Percentiles rank a stretch among this genome's conserved stretches.
Conservation (phyloP, 1,140 invertebrate species). For the Aleiodes sp. region DNA sequence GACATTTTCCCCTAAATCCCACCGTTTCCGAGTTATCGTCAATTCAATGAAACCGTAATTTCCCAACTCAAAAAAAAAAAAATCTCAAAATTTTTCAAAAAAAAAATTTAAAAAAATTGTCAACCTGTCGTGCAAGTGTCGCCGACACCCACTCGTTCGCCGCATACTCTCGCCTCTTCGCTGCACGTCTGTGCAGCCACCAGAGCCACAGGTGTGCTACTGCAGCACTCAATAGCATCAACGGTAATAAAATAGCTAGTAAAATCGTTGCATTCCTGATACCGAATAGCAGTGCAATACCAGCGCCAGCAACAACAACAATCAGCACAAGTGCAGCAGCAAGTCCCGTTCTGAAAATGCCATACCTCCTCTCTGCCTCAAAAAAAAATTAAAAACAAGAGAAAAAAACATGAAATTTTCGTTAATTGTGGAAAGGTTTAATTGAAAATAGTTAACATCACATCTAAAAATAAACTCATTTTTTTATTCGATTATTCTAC, state of each 20-base stretch:
- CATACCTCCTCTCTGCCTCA: conserved; percentile 14
- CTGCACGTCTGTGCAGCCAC: conserved; percentile 13
- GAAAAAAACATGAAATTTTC: too few relatives aligned
- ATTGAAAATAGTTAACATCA: background rate
- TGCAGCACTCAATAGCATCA: conserved; percentile 19
- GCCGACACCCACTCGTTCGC: conserved; percentile 22
- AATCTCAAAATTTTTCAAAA: too few relatives aligned
- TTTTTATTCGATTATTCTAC: background rate
- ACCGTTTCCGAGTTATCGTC: too few relatives aligned
- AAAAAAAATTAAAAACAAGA: background rate
- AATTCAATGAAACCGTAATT: too few relatives aligned
- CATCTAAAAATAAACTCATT: background rate
- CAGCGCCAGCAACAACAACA: background rate
- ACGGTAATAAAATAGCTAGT: conserved; percentile 7
- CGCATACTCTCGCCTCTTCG: conserved; percentile 12
- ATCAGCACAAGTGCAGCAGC: conserved; percentile 17
- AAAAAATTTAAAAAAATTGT: background rate
- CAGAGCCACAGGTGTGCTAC: conserved; percentile 26
- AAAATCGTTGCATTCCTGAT: conserved; percentile 18
- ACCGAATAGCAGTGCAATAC: conserved; percentile 17
- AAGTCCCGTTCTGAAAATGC: conserved; percentile 14
- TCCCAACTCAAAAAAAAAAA: too few relatives aligned
- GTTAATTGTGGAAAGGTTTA: background rate
- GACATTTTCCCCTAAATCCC: too few relatives aligned
- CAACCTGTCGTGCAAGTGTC: conserved; percentile 22